Conservation (phyloP, 2,113 vertebrate genomes). For the Paramormyrops kingsleyae region DNA sequence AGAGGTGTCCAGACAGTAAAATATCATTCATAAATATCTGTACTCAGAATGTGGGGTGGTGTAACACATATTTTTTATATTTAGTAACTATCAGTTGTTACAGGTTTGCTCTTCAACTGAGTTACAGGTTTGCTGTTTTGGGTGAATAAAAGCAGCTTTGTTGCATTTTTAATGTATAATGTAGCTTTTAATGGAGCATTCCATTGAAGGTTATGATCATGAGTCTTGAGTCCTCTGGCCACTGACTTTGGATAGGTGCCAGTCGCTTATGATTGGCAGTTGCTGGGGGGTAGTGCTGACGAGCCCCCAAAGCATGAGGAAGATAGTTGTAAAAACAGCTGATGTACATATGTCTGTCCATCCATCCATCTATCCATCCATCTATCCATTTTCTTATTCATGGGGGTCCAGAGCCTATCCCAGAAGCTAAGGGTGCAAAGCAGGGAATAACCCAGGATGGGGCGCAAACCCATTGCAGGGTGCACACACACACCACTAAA, state of each 20-base stretch:
- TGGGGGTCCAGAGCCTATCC: not conserved
- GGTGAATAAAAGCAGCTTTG: not conserved
- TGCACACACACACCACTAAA: not conserved
- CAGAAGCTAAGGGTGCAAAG: not conserved
- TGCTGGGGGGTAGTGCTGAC: too few species aligned
- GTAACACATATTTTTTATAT: not conserved
- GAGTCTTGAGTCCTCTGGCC: not conserved
- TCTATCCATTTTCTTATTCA: not conserved
- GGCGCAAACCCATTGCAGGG: not conserved
- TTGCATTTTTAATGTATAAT: not conserved
- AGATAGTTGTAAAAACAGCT: not conserved
- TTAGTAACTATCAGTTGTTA: not conserved
- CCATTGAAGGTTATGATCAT: not conserved
- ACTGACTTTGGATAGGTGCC: not conserved
- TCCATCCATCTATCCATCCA: not conserved
- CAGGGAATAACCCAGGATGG: not conserved
- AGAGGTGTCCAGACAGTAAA: not conserved
- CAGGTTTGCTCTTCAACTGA: not conserved
- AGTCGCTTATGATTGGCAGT: too few species aligned
- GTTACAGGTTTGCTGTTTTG: not conserved
- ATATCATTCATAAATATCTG: not conserved
- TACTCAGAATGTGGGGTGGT: not conserved
- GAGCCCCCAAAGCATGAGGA: too few species aligned
- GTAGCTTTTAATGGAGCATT: not conserved
- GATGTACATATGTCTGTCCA: not conserved